These are phyloP conservation scores for Trachops cirrhosus DNA, from an alignment of 2,797 vertebrate genomes.

Conservation along the genomic window DNA sequence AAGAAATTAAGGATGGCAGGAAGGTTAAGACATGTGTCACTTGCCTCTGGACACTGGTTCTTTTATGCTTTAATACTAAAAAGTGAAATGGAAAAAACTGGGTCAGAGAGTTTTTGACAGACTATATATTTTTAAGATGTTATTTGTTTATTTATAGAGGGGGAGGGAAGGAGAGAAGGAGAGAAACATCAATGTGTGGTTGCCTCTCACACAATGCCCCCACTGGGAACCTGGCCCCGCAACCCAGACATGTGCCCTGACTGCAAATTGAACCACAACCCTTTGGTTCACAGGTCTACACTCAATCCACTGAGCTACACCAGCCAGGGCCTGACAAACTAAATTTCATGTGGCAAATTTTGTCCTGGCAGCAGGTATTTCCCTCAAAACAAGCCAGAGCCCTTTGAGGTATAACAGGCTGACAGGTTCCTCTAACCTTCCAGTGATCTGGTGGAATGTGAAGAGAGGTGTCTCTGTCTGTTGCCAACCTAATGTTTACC, in stretches of 20 bases:
- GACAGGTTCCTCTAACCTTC: neutral
- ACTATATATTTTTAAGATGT: neutral
- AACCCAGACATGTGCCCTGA: no score
- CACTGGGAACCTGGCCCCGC: no score
- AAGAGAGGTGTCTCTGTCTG: neutral
- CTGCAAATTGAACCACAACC: no score
- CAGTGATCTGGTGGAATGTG: neutral
- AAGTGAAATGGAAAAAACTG: neutral
- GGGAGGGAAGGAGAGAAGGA: no score
- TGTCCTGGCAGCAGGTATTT: neutral
- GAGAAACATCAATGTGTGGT: no score
- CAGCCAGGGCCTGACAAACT: neutral
- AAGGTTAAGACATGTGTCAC: neutral
- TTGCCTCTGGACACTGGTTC: slow-evolving; percentile 26
- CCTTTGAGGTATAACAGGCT: neutral
- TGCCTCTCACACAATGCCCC: no score
- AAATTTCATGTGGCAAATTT: neutral
- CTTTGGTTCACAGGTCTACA: no score
- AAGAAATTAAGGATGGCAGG: neutral
- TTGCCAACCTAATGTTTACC: neutral
- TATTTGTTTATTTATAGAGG: no score
- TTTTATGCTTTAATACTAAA: slow-evolving; percentile 9
- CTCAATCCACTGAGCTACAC: no score
- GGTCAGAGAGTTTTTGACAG: neutral
- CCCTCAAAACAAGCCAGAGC: neutral